phyloP scores from a whole-genome alignment of 2,888 invertebrate genomes.

The Scaptomyza polygonia region DNA sequence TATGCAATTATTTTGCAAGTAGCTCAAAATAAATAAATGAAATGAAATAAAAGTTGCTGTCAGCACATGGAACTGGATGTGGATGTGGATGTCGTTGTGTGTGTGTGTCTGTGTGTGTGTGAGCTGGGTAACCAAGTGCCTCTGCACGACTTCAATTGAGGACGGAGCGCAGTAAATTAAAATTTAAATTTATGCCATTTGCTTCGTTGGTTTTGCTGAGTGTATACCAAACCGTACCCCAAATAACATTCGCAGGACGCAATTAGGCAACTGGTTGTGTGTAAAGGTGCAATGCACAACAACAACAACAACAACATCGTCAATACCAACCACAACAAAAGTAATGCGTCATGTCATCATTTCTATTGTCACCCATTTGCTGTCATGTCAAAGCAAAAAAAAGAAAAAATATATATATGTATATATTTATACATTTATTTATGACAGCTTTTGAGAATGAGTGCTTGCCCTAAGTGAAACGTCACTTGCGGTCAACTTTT shows the following conservation, averaged over 20 bases:
- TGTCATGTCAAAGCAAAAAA: conserved; percentile 71
- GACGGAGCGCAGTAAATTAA: conserved; percentile 76
- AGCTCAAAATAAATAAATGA: conserved; percentile 82
- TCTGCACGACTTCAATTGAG: conserved; percentile 73
- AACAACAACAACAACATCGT: background rate
- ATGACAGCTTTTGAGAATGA: conserved; percentile 53
- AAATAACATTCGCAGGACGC: conserved; percentile 62
- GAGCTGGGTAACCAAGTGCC: conserved; percentile 53
- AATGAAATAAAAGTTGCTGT: conserved; percentile 72
- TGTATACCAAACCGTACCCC: conserved; percentile 30
- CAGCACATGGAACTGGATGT: conserved; percentile 21
- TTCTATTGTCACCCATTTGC: conserved; percentile 75
- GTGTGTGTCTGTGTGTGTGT: conserved; percentile 2
- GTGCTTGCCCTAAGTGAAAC: conserved; percentile 68
- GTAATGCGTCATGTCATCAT: conserved; percentile 70
- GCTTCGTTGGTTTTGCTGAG: conserved; percentile 32
- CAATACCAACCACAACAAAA: conserved; percentile 7
- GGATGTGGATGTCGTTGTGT: conserved; percentile 2
- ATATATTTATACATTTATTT: conserved; percentile 78
- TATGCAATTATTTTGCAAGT: conserved; percentile 83
- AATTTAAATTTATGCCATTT: conserved; percentile 82
- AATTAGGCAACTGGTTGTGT: conserved; percentile 62
- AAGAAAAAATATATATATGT: conserved; percentile 55
- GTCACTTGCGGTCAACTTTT: conserved; percentile 61
- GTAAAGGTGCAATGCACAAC: conserved; percentile 60